These are phyloP conservation scores for Cyclina sinensis DNA, from an alignment of 1,140 invertebrate genomes.

Conservation along the genomic window DNA sequence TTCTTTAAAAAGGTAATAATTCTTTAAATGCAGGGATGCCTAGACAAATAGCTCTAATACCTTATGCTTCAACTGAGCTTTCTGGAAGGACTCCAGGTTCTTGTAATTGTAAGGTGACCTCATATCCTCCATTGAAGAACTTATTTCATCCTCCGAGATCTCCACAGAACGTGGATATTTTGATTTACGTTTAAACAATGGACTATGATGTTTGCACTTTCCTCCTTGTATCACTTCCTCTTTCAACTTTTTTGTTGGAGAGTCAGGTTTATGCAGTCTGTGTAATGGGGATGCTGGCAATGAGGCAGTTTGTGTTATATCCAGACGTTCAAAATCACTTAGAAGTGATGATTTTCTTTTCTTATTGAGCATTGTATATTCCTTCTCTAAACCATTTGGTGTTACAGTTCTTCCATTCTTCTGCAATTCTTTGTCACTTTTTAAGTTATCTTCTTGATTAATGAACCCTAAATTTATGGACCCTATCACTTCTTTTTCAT, in stretches of 20 bases:
- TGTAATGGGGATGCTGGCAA: slow-evolving; percentile 82
- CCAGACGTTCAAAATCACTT: slow-evolving; percentile 65
- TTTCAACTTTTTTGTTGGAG: slow-evolving; percentile 73
- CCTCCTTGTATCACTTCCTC: slow-evolving; percentile 77
- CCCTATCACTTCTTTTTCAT: slow-evolving; percentile 16
- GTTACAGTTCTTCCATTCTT: not conserved
- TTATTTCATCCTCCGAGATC: slow-evolving; percentile 95
- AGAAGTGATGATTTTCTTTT: slow-evolving; percentile 53
- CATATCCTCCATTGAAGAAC: slow-evolving; percentile 88
- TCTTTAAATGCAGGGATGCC: not conserved
- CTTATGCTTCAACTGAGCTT: slow-evolving; percentile 97
- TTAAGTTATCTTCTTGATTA: slow-evolving; percentile 33
- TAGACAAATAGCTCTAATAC: slow-evolving; percentile 87
- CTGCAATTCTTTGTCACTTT: not conserved
- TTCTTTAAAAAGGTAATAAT: too few species aligned
- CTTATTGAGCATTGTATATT: not conserved
- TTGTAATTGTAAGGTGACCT: slow-evolving; percentile 91
- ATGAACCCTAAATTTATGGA: slow-evolving; percentile 33
- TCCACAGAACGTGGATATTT: slow-evolving; percentile 89
- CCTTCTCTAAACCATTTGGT: slow-evolving; percentile 47
- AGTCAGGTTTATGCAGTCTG: slow-evolving; percentile 72
- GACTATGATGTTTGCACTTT: slow-evolving; percentile 82
- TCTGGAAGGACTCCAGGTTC: slow-evolving; percentile 97
- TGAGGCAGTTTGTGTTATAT: slow-evolving; percentile 82
- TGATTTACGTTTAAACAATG: slow-evolving; percentile 78